Base-by-base conservation (phyloP, 2,113 vertebrate species). In the Stigmatopora nigra region DNA sequence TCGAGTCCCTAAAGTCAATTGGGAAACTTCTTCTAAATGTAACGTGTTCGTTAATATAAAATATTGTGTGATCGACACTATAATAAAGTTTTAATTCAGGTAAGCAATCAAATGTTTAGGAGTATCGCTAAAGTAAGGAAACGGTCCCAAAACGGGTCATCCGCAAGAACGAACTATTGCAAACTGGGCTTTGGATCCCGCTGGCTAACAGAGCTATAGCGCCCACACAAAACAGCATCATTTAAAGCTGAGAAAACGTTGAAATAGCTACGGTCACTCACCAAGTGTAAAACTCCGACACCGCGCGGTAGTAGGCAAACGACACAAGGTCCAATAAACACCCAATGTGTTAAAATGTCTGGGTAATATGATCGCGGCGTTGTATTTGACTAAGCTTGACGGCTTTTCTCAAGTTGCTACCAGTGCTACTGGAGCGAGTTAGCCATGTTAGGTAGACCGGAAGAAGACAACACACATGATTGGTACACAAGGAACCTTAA, bases 391-490 rank as follows among this genome's bases (percentile, higher is more conserved):
- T 70, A 73, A 77, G 74, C 41, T 80, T 44, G 60, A 56, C 36
- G 52, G 68, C 64, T 85, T 60, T 61, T 68, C 77, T 76, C 66
- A 79, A 87, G 58, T 79, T 83, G 83, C 85, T 86, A 87, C 66
- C 66, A 74, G 55, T 57, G 78, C 71, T 76, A 76, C 77, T 73
- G 66, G 60, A 52, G 81, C 84, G 79, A 81, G 82, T 78, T 79
- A 77, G 80, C 75, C 31, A 53, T 36, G 78, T 73, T 87, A 68
- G 84, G 65, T 83, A 61, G 80, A 83, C 81, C 81, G 80, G 79
- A 82, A 83, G 65, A 72, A 68, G 63, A 79, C 36, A 38, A 75
- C 72, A 73, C 78, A 73, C 73, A 0, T 82, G 81, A 78, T 84
- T 63, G 69, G 55, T 77, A 71, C 66, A 69, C 71, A 63, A 19